Conservation (phyloP, 2,113 vertebrate genomes). For the Cricetomys ansorgei region DNA sequence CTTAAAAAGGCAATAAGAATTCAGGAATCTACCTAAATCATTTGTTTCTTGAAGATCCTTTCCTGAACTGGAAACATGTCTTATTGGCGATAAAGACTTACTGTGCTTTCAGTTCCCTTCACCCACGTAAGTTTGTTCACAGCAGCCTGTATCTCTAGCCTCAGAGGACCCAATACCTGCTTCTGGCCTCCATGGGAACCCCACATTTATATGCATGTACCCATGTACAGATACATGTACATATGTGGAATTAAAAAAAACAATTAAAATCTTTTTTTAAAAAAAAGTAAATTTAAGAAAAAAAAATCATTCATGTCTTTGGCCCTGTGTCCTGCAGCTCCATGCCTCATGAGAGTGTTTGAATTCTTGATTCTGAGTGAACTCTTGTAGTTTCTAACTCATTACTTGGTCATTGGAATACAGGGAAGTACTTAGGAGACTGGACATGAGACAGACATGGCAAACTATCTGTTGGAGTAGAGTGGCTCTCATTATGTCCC, state of each 20-base stretch:
- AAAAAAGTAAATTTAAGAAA: not conserved
- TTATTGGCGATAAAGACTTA: not conserved
- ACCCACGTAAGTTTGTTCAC: not conserved
- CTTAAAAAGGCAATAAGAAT: not conserved
- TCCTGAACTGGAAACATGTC: not conserved
- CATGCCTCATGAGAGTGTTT: not conserved
- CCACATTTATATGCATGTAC: not conserved
- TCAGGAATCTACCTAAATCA: not conserved
- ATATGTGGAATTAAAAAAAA: not conserved
- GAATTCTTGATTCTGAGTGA: not conserved
- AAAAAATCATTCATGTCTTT: not conserved
- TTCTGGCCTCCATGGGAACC: not conserved
- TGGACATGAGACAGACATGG: not conserved
- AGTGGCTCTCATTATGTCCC: not conserved
- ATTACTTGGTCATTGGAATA: not conserved
- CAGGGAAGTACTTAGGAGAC: not conserved
- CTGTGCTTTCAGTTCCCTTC: not conserved
- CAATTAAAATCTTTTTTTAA: not conserved
- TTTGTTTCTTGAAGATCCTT: not conserved
- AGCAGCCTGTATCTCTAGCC: not conserved
- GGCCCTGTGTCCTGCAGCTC: not conserved
- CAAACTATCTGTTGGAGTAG: not conserved
- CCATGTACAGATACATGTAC: not conserved
- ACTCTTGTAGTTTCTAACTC: not conserved
- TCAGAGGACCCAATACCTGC: no score